Evolutionary conservation across 2,888 invertebrate genomes (phyloP).

Genomic region (Sympetrum striolatum): DNA sequence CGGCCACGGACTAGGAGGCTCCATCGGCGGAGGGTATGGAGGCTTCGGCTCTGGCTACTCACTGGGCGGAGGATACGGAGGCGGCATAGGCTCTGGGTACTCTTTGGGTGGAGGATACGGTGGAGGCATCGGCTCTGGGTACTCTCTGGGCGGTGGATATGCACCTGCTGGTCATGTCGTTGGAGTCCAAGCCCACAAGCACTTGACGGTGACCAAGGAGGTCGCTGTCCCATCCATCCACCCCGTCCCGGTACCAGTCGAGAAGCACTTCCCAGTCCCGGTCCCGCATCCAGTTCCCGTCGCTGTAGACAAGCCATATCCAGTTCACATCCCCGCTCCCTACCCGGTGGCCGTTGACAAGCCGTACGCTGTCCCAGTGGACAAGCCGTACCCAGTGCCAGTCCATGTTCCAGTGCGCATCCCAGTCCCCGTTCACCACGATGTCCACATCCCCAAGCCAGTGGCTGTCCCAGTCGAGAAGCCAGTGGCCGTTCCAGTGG

Average conservation of each 20-base stretch:
- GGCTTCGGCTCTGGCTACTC: background rate
- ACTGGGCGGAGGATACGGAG: background rate
- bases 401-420: slow-evolving; percentile 71
- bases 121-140: background rate
- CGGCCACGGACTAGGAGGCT: background rate
- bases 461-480: background rate
- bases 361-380: slow-evolving; percentile 72
- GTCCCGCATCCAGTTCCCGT: slow-evolving; percentile 73
- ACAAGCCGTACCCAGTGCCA: slow-evolving; percentile 64
- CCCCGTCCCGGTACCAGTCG: slow-evolving; percentile 39
- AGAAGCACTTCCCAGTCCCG: slow-evolving; percentile 54
- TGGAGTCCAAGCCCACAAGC: background rate
- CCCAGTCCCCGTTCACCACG: slow-evolving; percentile 75
- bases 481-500: slow-evolving; percentile 37
- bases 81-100: background rate
- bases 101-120: background rate
- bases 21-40: background rate
- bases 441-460: slow-evolving; percentile 63
- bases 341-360: slow-evolving; percentile 50
- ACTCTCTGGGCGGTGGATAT: background rate
- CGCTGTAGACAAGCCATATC: slow-evolving; percentile 67
- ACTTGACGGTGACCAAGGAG: slow-evolving; percentile 43
- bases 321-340: slow-evolving; percentile 63
- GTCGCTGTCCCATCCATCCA: slow-evolving; percentile 2
- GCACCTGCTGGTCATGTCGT: background rate